Evolutionary conservation across 2,797 vertebrate genomes (phyloP).

Genomic region (Ctenosaura bakeri): DNA sequence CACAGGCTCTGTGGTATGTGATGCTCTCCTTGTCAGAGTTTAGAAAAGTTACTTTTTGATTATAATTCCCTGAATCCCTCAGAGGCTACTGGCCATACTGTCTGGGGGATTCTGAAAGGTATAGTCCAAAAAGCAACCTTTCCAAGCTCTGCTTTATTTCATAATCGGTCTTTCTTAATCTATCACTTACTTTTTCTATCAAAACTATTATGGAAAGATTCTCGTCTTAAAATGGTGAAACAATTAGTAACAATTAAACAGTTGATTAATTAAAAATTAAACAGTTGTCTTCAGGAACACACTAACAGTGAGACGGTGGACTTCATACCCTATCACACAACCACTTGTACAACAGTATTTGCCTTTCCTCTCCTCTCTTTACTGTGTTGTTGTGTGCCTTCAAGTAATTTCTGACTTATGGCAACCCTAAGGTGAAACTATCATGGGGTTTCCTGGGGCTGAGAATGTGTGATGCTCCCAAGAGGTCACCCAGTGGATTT

Average conservation of each 20-base stretch:
- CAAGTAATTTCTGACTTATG: too few relatives aligned
- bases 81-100: neutral
- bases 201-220: slow-evolving; percentile 23
- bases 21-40: neutral
- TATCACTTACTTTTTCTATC: slow-evolving; percentile 10
- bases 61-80: neutral
- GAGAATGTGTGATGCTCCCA: too few relatives aligned
- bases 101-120: neutral
- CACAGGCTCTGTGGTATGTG: neutral
- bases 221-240: slow-evolving; percentile 30
- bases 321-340: neutral
- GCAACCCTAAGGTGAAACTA: too few relatives aligned
- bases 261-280: neutral
- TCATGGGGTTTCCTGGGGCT: too few relatives aligned
- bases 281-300: neutral
- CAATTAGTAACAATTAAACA: neutral
- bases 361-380: neutral
- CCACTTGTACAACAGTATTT: neutral
- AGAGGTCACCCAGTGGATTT: too few relatives aligned
- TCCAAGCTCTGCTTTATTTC: neutral
- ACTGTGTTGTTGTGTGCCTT: too few relatives aligned
- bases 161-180: neutral
- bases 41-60: neutral
- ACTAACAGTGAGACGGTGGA: neutral
- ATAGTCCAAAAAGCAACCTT: neutral